Evolutionary conservation across 1,140 invertebrate genomes (phyloP).

Genomic region (Drosophila nigrodunni): DNA sequence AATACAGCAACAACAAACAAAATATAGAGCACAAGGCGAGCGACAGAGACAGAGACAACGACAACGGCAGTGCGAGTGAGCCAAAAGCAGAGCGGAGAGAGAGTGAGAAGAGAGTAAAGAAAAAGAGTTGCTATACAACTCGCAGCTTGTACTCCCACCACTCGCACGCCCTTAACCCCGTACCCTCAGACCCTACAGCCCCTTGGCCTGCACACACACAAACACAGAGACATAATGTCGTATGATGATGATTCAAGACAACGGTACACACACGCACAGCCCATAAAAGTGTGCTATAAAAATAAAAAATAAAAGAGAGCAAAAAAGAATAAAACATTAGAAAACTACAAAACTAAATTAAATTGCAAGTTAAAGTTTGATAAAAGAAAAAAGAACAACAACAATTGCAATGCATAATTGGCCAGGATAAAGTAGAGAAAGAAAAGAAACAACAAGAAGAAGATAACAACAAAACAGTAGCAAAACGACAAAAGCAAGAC

Average conservation of each 20-base stretch:
- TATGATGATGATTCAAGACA: slow-evolving; percentile 44
- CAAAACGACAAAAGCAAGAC: slow-evolving; percentile 69
- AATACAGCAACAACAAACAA: slow-evolving; percentile 11
- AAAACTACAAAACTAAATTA: slow-evolving; percentile 21
- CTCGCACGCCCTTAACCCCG: not conserved
- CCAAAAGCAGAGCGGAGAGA: not conserved
- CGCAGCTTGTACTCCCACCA: not conserved
- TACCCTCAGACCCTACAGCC: no score
- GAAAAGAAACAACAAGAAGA: slow-evolving; percentile 8
- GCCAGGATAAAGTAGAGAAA: slow-evolving; percentile 19
- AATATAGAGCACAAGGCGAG: slow-evolving; percentile 7
- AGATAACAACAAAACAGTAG: slow-evolving; percentile 14
- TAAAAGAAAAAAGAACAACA: slow-evolving; percentile 29
- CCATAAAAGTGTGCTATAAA: slow-evolving; percentile 74
- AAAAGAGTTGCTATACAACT: slow-evolving; percentile 21
- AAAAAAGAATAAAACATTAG: slow-evolving; percentile 21
- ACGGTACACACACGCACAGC: slow-evolving; percentile 31
- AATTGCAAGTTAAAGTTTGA: slow-evolving; percentile 64
- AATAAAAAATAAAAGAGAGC: slow-evolving; percentile 70
- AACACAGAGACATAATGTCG: slow-evolving; percentile 3
- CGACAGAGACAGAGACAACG: not conserved
- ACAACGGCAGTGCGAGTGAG: not conserved
- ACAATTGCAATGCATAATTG: slow-evolving; percentile 40
- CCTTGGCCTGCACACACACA: no score
- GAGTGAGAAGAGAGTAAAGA: slow-evolving; percentile 8